Evolutionary conservation across 2,888 invertebrate species (phyloP).

Genomic region (Polydrusus pterygomalis): DNA sequence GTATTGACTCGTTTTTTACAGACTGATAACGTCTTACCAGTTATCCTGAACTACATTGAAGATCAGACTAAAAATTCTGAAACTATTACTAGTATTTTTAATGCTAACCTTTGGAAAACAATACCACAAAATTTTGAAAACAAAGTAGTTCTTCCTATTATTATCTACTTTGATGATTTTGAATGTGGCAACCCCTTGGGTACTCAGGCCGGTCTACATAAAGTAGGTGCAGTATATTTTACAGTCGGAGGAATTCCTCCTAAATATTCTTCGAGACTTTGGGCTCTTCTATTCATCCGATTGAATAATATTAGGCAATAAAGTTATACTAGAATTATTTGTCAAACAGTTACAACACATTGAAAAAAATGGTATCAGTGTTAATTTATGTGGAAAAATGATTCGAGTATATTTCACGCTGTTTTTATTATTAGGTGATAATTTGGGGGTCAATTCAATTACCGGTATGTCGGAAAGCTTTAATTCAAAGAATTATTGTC

Average conservation of each 20-base stretch:
- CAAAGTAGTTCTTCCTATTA: neutral
- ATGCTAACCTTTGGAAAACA: neutral
- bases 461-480: neutral
- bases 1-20: neutral
- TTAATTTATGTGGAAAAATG: neutral
- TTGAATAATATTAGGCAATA: neutral
- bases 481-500: neutral
- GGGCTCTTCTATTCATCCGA: neutral
- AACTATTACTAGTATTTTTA: neutral
- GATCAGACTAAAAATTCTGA: neutral
- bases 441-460: too few species aligned
- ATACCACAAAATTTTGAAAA: neutral
- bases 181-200: neutral
- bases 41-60: neutral
- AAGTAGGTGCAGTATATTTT: conserved; percentile 3
- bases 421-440: too few species aligned
- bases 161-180: conserved; percentile 2
- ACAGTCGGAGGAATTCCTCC: neutral
- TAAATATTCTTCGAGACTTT: neutral
- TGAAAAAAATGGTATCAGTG: neutral
- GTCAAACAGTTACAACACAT: neutral
- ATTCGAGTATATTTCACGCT: too few species aligned
- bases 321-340: neutral
- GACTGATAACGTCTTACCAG: neutral
- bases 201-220: neutral